Percentiles rank a stretch among this genome's conserved stretches.
Conservation (phyloP, 1,140 invertebrate genomes). For the Conus ventricosus region DNA sequence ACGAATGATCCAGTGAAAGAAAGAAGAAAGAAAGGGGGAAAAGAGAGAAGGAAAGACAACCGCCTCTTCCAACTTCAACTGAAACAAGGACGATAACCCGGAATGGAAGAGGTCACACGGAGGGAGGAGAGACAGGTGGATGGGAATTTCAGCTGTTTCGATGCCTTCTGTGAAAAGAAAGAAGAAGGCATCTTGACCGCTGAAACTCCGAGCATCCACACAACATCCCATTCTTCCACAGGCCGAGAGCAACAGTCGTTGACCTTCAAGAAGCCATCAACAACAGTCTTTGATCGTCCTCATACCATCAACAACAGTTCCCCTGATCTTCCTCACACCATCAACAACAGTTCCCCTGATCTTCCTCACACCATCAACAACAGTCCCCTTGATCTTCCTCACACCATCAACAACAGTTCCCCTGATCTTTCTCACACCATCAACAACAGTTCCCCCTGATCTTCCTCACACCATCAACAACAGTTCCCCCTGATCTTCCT, state of each 20-base stretch:
- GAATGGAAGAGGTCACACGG: not conserved
- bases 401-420: too few species aligned
- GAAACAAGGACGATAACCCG: not conserved
- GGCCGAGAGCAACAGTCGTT: not conserved
- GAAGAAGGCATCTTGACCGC: constrained; percentile 32
- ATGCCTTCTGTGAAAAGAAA: constrained; percentile 28
- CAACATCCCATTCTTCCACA: not conserved
- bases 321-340: too few species aligned
- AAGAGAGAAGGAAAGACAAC: not conserved
- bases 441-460: too few species aligned
- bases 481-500: too few species aligned
- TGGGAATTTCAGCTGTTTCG: constrained; percentile 36
- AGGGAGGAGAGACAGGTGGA: not conserved
- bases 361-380: too few species aligned
- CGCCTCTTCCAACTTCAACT: not conserved
- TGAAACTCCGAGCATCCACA: constrained; percentile 24
- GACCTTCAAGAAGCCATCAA: too few species aligned
- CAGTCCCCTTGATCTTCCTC: too few species aligned
- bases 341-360: too few species aligned
- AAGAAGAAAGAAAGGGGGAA: not conserved
- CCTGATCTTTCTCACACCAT: too few species aligned
- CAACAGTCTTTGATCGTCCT: too few species aligned
- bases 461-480: too few species aligned
- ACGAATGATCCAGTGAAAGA: not conserved
- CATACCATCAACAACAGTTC: too few species aligned